Evolutionary conservation across 1,140 invertebrate genomes (phyloP).

Genomic region (Drosophila littoralis): DNA sequence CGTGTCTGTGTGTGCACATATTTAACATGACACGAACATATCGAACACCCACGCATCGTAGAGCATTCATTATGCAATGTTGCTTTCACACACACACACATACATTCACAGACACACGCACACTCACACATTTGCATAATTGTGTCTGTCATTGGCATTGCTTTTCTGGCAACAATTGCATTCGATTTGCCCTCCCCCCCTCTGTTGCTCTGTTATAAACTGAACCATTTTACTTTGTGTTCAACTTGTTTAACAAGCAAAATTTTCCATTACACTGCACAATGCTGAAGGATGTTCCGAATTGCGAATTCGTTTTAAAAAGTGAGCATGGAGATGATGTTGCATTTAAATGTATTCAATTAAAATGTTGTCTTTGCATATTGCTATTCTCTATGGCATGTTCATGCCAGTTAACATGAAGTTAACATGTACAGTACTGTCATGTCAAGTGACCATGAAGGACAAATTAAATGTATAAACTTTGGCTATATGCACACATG

Average conservation of each 20-base stretch:
- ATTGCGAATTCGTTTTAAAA: constrained; percentile 30
- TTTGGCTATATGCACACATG: background rate
- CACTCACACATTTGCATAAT: constrained; percentile 31
- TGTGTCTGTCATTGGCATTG: constrained; percentile 54
- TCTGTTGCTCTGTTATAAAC: constrained; percentile 49
- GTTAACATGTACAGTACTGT: background rate
- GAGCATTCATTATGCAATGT: constrained; percentile 28
- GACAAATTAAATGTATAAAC: too few relatives aligned
- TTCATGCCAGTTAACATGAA: background rate
- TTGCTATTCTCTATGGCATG: background rate
- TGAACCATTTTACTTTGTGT: constrained; percentile 74
- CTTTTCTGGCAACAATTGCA: constrained; percentile 41
- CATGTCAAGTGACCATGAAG: too few relatives aligned
- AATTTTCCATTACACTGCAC: constrained; percentile 53
- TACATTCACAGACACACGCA: constrained; percentile 1
- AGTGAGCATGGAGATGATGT: background rate
- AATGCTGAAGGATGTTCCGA: constrained; percentile 16
- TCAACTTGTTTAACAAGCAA: constrained; percentile 74
- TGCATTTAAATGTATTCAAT: too few relatives aligned
- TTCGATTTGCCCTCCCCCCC: constrained; percentile 21
- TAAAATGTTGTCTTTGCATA: background rate
- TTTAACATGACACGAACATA: constrained; percentile 29
- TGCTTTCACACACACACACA: constrained; percentile 21
- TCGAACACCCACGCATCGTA: constrained; percentile 28
- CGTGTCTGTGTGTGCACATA: background rate